Percentiles rank a stretch among this genome's conserved stretches.
Conservation (phyloP, 35 echinoderm and acorn worm species). For the Patiria miniata region DNA sequence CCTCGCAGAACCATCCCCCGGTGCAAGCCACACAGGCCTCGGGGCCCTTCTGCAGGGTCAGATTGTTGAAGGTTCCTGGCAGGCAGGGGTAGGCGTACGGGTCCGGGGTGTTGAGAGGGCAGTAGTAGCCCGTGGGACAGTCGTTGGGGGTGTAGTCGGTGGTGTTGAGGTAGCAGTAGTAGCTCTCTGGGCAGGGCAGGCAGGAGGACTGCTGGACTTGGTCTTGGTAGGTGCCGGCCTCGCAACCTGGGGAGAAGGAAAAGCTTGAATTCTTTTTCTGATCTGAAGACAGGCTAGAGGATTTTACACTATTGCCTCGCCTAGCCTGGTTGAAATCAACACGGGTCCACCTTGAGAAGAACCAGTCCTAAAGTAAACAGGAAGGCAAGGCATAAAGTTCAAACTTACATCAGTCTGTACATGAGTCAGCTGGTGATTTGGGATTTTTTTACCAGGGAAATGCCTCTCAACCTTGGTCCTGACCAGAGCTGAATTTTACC, state of each 20-base stretch:
- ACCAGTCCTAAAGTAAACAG: not conserved
- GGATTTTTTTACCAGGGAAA: no score
- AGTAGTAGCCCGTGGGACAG: conserved; percentile 93
- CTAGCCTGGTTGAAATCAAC: not conserved
- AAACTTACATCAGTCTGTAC: no score
- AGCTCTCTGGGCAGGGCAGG: conserved; percentile 77
- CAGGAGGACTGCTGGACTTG: conserved; percentile 41
- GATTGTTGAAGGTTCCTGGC: conserved; percentile 87
- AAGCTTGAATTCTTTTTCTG: not conserved
- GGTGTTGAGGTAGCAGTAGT: conserved; percentile 99
- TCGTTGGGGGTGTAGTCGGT: conserved; percentile 84
- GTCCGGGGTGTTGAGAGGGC: conserved; percentile 83
- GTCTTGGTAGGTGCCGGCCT: conserved; percentile 85
- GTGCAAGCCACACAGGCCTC: conserved; percentile 71
- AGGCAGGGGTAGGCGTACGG: conserved; percentile 78
- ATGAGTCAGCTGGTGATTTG: no score
- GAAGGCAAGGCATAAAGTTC: no score
- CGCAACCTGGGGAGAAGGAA: conserved; percentile 56
- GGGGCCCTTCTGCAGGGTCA: conserved; percentile 52
- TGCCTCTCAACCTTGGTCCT: no score
- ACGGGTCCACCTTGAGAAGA: not conserved
- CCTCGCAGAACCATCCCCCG: conserved; percentile 81
- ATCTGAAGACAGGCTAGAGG: no score
- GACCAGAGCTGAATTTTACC: no score
- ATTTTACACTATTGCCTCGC: no score